phyloP scores from a whole-genome alignment of 2,797 vertebrate species.

The Oreochromis grahami region DNA sequence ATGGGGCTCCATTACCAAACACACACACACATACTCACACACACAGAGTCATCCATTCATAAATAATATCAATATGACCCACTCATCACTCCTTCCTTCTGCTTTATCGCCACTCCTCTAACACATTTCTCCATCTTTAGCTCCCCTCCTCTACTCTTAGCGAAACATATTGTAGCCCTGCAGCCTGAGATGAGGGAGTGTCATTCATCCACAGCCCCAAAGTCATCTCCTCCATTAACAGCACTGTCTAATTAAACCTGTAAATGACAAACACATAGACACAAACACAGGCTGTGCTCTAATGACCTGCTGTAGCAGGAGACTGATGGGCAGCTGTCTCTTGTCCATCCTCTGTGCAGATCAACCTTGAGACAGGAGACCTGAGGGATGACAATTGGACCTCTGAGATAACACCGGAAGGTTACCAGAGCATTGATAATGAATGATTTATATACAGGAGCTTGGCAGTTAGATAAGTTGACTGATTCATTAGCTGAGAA shows the following conservation, averaged over 20 bases:
- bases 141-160: constrained; percentile 42
- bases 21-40: constrained; percentile 32
- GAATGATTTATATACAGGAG: constrained; percentile 45
- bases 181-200: constrained; percentile 44
- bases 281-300: constrained; percentile 60
- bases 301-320: constrained; percentile 62
- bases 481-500: constrained; percentile 62
- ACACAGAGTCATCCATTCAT: constrained; percentile 67
- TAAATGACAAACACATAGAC: constrained; percentile 65
- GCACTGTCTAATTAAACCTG: constrained; percentile 66
- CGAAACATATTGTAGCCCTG: constrained; percentile 53
- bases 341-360: constrained; percentile 53
- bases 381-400: constrained; percentile 28
- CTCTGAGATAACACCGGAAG: constrained; percentile 41
- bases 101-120: constrained; percentile 10
- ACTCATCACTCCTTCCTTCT: constrained; percentile 36
- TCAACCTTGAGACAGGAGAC: constrained; percentile 68
- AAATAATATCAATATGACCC: constrained; percentile 68
- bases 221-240: constrained; percentile 68
- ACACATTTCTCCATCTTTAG: constrained; percentile 3
- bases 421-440: constrained; percentile 57
- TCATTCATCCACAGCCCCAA: constrained; percentile 60
- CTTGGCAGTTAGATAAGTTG: constrained; percentile 35
- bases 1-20: constrained; percentile 61
- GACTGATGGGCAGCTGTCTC: constrained; percentile 76